phyloP scores from a whole-genome alignment of 2,888 invertebrate genomes.

The Microctonus aethiopoides region DNA sequence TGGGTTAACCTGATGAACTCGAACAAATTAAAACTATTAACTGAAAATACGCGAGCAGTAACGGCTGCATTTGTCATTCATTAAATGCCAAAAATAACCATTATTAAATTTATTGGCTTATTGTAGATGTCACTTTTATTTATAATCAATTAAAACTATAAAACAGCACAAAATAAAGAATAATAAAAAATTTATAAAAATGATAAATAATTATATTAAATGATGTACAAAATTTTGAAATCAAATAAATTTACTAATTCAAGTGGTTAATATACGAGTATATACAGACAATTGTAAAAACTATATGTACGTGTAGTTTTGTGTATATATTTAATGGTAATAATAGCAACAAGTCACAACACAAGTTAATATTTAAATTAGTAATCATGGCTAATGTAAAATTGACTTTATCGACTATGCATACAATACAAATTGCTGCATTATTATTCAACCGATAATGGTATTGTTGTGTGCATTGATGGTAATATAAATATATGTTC shows the following conservation, averaged over 20 bases:
- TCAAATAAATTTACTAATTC: not conserved
- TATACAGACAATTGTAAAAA: not conserved
- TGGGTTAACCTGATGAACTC: too few species aligned
- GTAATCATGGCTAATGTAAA: not conserved
- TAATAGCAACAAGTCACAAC: not conserved
- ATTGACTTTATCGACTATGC: not conserved
- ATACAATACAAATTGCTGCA: not conserved
- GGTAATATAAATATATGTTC: not conserved
- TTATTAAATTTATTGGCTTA: constrained; percentile 17
- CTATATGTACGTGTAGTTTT: not conserved
- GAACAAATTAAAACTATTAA: constrained; percentile 21
- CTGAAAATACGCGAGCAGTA: not conserved
- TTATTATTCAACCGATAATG: not conserved
- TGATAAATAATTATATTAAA: too few species aligned
- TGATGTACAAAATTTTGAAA: too few species aligned
- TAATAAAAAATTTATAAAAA: too few species aligned
- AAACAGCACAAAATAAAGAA: too few species aligned
- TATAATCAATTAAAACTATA: too few species aligned
- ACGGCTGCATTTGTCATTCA: constrained; percentile 16
- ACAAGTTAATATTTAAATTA: not conserved
- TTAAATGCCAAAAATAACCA: constrained; percentile 9
- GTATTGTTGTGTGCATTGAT: not conserved
- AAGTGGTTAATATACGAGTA: not conserved
- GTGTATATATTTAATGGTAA: too few species aligned
- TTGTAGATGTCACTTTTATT: not conserved